Conservation (phyloP, 2,888 invertebrate genomes). For the Ariolimax columbianus region DNA sequence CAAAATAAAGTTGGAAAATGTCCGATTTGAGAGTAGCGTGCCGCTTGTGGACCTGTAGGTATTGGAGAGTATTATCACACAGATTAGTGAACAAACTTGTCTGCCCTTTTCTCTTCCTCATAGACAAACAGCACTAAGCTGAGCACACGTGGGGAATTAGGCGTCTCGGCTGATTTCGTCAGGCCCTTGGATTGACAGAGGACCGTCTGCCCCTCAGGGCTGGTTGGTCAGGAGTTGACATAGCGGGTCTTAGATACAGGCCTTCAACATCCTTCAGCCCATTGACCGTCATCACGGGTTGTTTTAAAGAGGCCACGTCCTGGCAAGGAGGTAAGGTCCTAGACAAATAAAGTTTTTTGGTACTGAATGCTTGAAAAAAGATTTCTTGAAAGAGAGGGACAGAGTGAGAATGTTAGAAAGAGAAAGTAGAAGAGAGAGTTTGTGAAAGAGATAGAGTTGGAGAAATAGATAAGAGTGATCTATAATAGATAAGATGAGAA, state of each 20-base stretch:
- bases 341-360: not conserved
- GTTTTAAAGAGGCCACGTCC: not conserved
- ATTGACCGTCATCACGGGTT: constrained; percentile 7
- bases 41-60: not conserved
- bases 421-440: too few species aligned
- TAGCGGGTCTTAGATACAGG: not conserved
- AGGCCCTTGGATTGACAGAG: constrained; percentile 1
- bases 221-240: not conserved
- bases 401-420: too few species aligned
- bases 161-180: not conserved
- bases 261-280: not conserved
- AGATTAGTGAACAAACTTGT: constrained; percentile 20
- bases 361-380: too few species aligned
- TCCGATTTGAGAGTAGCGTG: constrained; percentile 5
- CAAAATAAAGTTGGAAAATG: constrained; percentile 22
- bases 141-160: constrained; percentile 29
- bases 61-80: constrained; percentile 24
- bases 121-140: constrained; percentile 25
- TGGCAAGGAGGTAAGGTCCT: not conserved
- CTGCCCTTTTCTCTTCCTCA: not conserved
- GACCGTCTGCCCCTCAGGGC: not conserved
- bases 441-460: not conserved
- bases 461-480: not conserved
- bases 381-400: not conserved
- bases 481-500: too few species aligned